Base-by-base conservation (phyloP, 2,888 invertebrate genomes). In the Acanthoscelides obtectus region DNA sequence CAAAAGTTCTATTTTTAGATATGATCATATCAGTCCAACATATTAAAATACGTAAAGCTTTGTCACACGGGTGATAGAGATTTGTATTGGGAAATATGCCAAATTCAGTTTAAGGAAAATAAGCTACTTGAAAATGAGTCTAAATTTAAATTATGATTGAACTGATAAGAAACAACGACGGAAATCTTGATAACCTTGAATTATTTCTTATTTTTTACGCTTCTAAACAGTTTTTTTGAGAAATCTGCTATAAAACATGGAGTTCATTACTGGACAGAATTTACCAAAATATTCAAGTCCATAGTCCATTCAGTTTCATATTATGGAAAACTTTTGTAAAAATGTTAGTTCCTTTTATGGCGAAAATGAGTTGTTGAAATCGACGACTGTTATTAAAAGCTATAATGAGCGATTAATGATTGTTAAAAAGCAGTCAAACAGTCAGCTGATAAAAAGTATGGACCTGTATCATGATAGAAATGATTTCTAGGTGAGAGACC, bases 391-490 rank as follows among this genome's bases (percentile, higher is more conserved):
- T 3, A 25, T 25, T 25, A 25, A 25, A 25, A 25, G 25, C 25
- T 3, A 25, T 25, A n/a, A n/a, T 25, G 3, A 6, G 25, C 25
- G 4, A 25, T 25, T 25, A 25, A 25, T 5, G 6, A 25, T 45
- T 45, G 17, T 45, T 45, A 45, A 12, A 45, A 45, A 45, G 45
- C 45, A 45, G 45, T 45, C 45, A 45, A 45, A 17, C 45, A 45
- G 45, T 45, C 45, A 25, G 25, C 25, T 45, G 45, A 17, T 17
- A 45, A 12, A 45, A 3, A 12, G 45, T 22, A 66, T 72, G 69
- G 76, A 84, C 85, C 84, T 83, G 84, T 85, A 71, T 81, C 80
- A 76, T 84, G 84, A 77, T 83, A 83, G 77, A 83, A 84, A 78
- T 84, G 84, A 78, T 84, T 85, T 74, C 85, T 80, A 22, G 85